These are phyloP conservation scores for Paraescarpia echinospica DNA, from an alignment of 1,140 invertebrate genomes.

Conservation along the genomic window DNA sequence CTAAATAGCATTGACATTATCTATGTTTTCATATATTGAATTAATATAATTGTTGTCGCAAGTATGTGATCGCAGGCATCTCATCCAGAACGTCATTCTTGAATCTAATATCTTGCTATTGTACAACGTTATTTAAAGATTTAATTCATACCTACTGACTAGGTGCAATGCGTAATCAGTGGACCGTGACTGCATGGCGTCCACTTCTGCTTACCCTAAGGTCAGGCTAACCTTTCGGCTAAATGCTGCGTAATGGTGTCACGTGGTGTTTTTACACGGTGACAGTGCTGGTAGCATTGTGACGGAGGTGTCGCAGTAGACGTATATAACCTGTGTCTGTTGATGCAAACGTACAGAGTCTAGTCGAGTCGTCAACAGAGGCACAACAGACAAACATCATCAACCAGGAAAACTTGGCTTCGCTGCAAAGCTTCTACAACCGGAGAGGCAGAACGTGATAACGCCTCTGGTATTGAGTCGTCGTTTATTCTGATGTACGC, in stretches of 20 bases:
- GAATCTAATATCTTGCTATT: not conserved
- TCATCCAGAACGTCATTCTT: too few relatives aligned
- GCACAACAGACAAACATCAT: not conserved
- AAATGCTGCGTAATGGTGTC: not conserved
- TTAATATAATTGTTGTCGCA: not conserved
- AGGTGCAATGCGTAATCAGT: not conserved
- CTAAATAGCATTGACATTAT: not conserved
- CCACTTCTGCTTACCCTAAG: not conserved
- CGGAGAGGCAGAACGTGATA: not conserved
- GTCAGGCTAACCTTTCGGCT: not conserved
- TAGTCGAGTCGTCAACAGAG: not conserved
- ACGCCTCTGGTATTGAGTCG: not conserved
- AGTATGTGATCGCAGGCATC: not conserved
- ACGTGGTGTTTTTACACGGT: not conserved
- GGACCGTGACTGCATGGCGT: not conserved
- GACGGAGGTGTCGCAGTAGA: conserved; percentile 40
- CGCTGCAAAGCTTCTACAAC: not conserved
- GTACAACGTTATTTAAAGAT: not conserved
- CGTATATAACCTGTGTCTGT: not conserved
- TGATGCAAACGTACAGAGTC: not conserved
- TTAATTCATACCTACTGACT: not conserved
- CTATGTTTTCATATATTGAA: not conserved
- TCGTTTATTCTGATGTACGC: not conserved
- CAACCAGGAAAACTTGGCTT: not conserved
- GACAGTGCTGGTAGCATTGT: not conserved